Evolutionary conservation across 2,888 invertebrate species (phyloP).

Genomic region (Anthophora plumipes): DNA sequence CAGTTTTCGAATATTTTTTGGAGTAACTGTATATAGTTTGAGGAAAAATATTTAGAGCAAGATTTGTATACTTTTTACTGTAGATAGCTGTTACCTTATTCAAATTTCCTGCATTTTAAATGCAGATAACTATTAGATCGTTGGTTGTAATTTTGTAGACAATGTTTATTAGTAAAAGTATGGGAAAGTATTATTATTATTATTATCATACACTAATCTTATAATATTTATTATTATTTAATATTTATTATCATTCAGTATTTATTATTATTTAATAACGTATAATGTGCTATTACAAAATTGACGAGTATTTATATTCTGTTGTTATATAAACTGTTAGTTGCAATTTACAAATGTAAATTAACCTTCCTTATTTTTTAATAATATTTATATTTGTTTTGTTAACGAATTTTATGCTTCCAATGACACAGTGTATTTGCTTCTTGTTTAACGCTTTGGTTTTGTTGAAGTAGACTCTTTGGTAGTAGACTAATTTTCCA

Average conservation of each 20-base stretch:
- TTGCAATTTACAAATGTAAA: not conserved
- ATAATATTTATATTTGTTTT: not conserved
- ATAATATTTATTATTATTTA: not conserved
- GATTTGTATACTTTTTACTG: no score
- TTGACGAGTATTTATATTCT: conserved; percentile 7
- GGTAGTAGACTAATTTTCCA: conserved; percentile 57
- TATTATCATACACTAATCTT: not conserved
- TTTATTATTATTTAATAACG: not conserved
- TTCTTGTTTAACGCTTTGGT: conserved; percentile 68
- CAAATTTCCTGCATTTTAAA: no score
- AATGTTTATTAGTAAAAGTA: no score
- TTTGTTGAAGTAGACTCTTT: conserved; percentile 56
- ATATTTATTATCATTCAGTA: not conserved
- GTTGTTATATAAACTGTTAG: not conserved
- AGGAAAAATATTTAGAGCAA: no score
- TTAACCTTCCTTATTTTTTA: not conserved
- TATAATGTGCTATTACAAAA: not conserved
- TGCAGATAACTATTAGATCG: no score
- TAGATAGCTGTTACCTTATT: no score
- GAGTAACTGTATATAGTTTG: no score
- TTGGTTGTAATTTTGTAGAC: no score
- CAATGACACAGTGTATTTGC: conserved; percentile 48
- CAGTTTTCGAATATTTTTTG: no score
- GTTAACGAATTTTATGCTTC: conserved; percentile 11
- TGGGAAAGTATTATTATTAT: no score